Conservation (phyloP, 2,113 vertebrate genomes). For the Condylura cristata region DNA sequence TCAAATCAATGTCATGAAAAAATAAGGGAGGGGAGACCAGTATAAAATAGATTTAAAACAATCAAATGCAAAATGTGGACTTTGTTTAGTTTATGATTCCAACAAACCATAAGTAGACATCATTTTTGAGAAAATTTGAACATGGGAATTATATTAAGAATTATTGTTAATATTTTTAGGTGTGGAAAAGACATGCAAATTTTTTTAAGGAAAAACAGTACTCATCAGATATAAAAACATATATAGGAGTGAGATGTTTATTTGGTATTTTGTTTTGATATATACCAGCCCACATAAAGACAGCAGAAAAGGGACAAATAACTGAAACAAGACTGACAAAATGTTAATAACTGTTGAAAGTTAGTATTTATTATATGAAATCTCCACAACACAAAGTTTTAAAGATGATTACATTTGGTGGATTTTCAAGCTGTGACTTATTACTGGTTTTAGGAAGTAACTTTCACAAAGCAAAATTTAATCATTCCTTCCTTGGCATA, state of each 20-base stretch:
- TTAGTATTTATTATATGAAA: background rate
- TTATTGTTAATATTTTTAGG: conserved; percentile 1
- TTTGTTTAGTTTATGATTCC: background rate
- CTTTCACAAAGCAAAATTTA: background rate
- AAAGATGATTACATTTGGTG: background rate
- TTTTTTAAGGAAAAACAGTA: background rate
- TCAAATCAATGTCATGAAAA: conserved; percentile 16
- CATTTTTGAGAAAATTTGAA: conserved; percentile 32
- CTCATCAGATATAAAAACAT: background rate
- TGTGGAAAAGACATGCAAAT: background rate
- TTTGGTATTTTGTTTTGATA: conserved; percentile 45
- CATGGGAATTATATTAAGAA: conserved; percentile 35
- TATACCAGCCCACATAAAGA: background rate
- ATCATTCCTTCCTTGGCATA: background rate
- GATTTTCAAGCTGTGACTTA: background rate
- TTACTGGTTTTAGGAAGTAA: background rate
- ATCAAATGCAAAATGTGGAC: background rate
- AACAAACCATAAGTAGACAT: conserved; percentile 8
- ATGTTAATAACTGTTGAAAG: background rate
- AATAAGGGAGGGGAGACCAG: background rate
- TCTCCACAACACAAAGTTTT: background rate
- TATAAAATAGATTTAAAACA: conserved; percentile 7
- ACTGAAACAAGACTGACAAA: conserved; percentile 9
- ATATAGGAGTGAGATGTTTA: background rate
- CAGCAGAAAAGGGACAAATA: background rate